phyloP scores from a whole-genome alignment of 2,888 invertebrate species.

The Trachelus iudaicus region DNA sequence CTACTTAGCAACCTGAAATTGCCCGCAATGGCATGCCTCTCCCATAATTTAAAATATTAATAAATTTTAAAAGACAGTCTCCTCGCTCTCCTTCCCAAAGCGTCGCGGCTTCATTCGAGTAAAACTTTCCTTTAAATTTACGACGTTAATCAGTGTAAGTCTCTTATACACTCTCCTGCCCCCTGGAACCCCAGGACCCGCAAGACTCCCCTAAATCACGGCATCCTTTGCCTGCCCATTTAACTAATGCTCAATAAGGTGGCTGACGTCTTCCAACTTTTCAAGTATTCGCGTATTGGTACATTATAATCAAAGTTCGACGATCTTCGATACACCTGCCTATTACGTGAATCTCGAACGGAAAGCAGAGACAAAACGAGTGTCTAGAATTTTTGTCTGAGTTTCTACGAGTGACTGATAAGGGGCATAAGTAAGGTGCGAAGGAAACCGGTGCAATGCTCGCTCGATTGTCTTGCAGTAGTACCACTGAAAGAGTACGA shows the following conservation, averaged over 20 bases:
- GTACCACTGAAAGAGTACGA: background rate
- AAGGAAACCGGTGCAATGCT: background rate
- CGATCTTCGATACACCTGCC: background rate
- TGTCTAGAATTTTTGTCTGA: background rate
- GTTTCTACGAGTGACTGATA: background rate
- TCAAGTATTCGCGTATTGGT: conserved; percentile 19
- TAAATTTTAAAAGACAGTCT: conserved; percentile 19
- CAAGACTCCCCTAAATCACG: conserved; percentile 26
- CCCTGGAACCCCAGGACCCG: conserved; percentile 4
- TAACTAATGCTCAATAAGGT: conserved; percentile 35
- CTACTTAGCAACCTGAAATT: conserved; percentile 11
- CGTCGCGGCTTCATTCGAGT: conserved; percentile 19
- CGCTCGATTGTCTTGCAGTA: background rate
- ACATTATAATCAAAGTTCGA: conserved; percentile 26
- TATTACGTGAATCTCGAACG: background rate
- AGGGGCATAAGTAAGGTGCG: background rate
- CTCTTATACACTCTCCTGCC: conserved; percentile 19
- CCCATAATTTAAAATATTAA: conserved; percentile 22
- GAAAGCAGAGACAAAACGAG: background rate
- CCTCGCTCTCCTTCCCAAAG: background rate
- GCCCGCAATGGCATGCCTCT: conserved; percentile 15
- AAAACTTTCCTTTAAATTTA: conserved; percentile 32
- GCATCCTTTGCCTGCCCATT: conserved; percentile 32
- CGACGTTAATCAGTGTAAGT: conserved; percentile 37
- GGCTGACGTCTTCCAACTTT: conserved; percentile 20